Base-by-base conservation (phyloP, 2,888 invertebrate species). In the Myathropa florea region DNA sequence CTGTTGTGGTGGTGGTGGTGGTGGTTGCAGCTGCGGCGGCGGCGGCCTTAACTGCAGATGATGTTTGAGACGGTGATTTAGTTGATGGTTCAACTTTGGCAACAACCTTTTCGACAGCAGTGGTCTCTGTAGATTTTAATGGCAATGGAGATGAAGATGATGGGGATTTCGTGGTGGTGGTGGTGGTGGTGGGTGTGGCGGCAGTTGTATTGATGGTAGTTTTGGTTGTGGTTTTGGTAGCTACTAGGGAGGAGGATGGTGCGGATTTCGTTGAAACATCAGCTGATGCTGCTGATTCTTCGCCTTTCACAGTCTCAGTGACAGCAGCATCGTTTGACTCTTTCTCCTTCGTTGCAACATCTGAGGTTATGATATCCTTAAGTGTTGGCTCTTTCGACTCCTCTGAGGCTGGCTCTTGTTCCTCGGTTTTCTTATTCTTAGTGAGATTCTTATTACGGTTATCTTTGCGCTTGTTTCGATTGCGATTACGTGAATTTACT, bases 401-500 rank as follows among this genome's bases (percentile, higher is more conserved):
- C 55, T 76, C 23, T 4, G 55, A 23, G n/a, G 39, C 55, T 21
- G 24, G 26, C 0, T 61, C 64, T 23, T 57, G 55, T 14, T 60
- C 70, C 12, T 89, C 78, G n/a, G 72, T 14, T 65, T 89, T 84
- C 46, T 86, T 86, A n/a, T 39, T 67, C 53, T 88, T 78, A 10
- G 57, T 10, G 53, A 78, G 77, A 53, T 78, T 82, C 53, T 88
- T 88, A 23, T 77, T 83, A n/a, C 88, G 88, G 61, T 88, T 88
- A 23, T 88, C 88, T 67, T 85, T 82, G 36, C 80, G 84, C 65
- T 84, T 88, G 61, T 88, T 88, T 24, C 88, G 85, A 63, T 88
- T 88, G 55, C 89, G 88, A 83, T 88, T 89, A 26, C 88, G 86
- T 28, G 87, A 24, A 67, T 86, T 89, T 28, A 88, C 73, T 80